Conservation (phyloP, 2,113 vertebrate genomes). For the Cyanoramphus novaezelandiae region DNA sequence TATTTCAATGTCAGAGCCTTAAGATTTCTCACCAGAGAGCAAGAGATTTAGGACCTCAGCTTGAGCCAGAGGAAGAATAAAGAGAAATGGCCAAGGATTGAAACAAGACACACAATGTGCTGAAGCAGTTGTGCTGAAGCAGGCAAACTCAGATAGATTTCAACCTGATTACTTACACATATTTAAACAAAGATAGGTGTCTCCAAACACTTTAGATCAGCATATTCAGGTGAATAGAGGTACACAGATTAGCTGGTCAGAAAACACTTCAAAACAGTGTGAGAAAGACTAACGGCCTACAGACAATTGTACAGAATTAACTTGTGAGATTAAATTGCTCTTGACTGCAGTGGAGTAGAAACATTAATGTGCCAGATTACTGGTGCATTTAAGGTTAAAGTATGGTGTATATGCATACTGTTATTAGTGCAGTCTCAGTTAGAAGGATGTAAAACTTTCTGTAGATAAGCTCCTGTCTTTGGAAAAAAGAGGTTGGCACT, state of each 20-base stretch:
- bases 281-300: background rate
- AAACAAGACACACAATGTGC: background rate
- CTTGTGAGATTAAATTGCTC: background rate
- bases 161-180: background rate
- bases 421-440: background rate
- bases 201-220: background rate
- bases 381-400: background rate
- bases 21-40: background rate
- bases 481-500: background rate
- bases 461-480: background rate
- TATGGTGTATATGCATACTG: background rate
- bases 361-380: background rate
- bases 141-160: background rate
- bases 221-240: background rate
- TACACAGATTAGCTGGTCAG: background rate
- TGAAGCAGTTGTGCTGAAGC: background rate
- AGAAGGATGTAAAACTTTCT: background rate
- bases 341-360: background rate
- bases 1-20: background rate
- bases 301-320: background rate
- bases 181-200: background rate
- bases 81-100: background rate
- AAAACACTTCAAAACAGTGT: background rate
- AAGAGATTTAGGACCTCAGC: background rate
- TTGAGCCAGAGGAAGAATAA: background rate